A percentile compares a stretch with the other conserved stretches of the same genome.
These are phyloP conservation scores for Trachelus tabidus DNA, from an alignment of 2,888 invertebrate species.

Conservation along the genomic window DNA sequence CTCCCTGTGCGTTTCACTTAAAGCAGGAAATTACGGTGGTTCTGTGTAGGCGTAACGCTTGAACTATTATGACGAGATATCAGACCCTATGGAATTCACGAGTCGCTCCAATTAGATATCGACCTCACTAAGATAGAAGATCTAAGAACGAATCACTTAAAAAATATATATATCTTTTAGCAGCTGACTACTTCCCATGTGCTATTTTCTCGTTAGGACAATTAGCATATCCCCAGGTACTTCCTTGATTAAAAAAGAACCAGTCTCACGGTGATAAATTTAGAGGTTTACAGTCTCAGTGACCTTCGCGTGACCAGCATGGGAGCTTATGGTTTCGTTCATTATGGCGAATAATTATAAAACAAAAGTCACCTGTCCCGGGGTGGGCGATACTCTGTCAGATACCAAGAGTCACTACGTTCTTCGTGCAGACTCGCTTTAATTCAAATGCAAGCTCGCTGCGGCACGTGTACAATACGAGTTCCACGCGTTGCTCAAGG, in stretches of 20 bases:
- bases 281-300: constrained; percentile 23
- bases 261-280: constrained; percentile 24
- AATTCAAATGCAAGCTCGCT: background rate
- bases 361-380: background rate
- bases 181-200: background rate
- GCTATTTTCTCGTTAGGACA: background rate
- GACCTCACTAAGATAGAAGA: background rate
- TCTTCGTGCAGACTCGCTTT: background rate
- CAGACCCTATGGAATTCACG: background rate
- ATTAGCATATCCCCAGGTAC: constrained; percentile 29
- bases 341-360: constrained; percentile 29
- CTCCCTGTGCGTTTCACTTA: background rate
- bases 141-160: background rate
- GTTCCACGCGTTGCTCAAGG: background rate
- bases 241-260: constrained; percentile 50
- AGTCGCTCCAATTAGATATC: background rate
- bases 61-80: background rate
- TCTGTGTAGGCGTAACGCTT: background rate
- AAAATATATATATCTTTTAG: background rate
- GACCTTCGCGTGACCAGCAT: constrained; percentile 55
- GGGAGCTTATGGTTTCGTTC: constrained; percentile 32
- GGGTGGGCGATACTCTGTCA: background rate
- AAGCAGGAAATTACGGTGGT: background rate
- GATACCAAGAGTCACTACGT: background rate
- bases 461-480: background rate